Evolutionary conservation across 2,113 vertebrate genomes (phyloP).

Genomic region (Sciurus niger): DNA sequence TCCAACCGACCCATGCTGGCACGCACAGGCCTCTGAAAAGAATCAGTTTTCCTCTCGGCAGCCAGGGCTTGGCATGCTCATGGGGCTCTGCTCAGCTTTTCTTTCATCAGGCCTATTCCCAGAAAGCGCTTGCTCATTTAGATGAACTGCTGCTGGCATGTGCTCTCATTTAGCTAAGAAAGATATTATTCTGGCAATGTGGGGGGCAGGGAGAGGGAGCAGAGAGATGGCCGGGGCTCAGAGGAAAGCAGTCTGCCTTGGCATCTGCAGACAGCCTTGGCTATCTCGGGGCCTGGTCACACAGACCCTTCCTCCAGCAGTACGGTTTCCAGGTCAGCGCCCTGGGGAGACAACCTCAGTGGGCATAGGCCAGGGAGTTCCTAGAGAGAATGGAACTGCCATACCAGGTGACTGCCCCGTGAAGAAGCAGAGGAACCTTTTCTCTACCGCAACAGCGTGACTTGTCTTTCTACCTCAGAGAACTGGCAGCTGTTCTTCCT

Average conservation of each 20-base stretch:
- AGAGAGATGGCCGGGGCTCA: neutral
- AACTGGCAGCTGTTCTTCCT: neutral
- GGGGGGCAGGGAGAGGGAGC: neutral
- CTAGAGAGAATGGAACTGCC: neutral
- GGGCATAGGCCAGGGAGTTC: neutral
- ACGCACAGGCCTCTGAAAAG: slow-evolving; percentile 30
- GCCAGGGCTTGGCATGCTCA: neutral
- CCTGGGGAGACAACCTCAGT: neutral
- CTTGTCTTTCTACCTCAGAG: slow-evolving; percentile 8
- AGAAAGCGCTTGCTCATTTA: slow-evolving; percentile 67
- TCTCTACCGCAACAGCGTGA: neutral
- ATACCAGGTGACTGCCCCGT: neutral
- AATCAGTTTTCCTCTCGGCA: slow-evolving; percentile 34
- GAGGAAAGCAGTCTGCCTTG: neutral
- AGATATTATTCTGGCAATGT: neutral
- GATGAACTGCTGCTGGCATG: slow-evolving; percentile 39
- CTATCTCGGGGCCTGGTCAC: neutral
- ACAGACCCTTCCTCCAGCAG: neutral
- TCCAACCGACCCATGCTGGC: neutral
- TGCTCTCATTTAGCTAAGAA: neutral
- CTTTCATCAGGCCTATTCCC: slow-evolving; percentile 13
- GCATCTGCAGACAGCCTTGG: neutral
- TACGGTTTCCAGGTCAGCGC: neutral
- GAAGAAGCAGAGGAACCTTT: neutral
- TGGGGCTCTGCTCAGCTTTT: neutral